phyloP scores from a whole-genome alignment of 2,888 invertebrate species.

The Poecilus cupreus region DNA sequence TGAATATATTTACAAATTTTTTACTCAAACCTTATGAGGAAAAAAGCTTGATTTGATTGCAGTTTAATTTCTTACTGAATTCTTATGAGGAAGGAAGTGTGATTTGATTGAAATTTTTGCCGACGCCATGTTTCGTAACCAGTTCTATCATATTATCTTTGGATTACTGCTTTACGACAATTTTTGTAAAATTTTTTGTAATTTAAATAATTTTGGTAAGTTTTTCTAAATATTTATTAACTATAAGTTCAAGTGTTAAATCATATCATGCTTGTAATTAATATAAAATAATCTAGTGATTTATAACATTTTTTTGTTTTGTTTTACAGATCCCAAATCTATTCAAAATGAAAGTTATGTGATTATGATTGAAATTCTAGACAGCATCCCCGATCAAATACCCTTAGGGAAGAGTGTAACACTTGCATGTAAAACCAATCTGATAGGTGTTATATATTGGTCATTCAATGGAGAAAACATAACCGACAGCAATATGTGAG shows the following conservation, averaged over 20 bases:
- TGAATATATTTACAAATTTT: slow-evolving; percentile 10
- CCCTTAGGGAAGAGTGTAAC: slow-evolving; percentile 74
- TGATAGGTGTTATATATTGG: slow-evolving; percentile 76
- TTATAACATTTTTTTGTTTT: slow-evolving; percentile 55
- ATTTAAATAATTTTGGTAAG: slow-evolving; percentile 69
- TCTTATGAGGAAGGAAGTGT: too few species aligned
- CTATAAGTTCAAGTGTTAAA: not conserved
- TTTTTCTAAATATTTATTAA: slow-evolving; percentile 48
- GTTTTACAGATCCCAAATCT: slow-evolving; percentile 59
- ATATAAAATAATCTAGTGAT: slow-evolving; percentile 61
- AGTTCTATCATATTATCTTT: slow-evolving; percentile 70
- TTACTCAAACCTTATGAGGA: slow-evolving; percentile 21
- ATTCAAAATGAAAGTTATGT: slow-evolving; percentile 66
- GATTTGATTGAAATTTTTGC: too few species aligned
- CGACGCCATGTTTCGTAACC: slow-evolving; percentile 72
- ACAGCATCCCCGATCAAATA: slow-evolving; percentile 67
- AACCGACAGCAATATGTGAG: slow-evolving; percentile 74
- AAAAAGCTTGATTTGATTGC: slow-evolving; percentile 48
- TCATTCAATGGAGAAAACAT: slow-evolving; percentile 76
- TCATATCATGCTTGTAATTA: slow-evolving; percentile 12
- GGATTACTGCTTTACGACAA: slow-evolving; percentile 67
- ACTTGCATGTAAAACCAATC: slow-evolving; percentile 75
- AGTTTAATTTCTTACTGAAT: too few species aligned
- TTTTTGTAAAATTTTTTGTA: slow-evolving; percentile 65
- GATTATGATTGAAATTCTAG: slow-evolving; percentile 70